Evolutionary conservation across 2,113 vertebrate species (phyloP), one percentile per base, ranked within the genome.

Genomic region (Thalassoma bifasciatum): DNA sequence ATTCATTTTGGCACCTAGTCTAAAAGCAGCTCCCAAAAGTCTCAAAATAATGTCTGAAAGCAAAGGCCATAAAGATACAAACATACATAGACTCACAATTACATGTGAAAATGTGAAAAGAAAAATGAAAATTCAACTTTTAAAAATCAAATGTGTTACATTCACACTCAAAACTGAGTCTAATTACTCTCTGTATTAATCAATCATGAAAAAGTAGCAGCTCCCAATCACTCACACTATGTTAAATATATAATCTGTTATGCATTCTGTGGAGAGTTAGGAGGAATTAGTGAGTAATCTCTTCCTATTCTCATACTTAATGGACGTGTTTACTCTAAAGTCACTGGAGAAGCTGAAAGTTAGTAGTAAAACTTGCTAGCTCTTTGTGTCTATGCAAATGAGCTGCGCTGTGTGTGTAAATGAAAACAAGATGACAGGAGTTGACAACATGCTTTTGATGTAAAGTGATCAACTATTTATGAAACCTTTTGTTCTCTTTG

Each of bases 311-410:
- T 59, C 22, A 14, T 47, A 24, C n/a, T n/a, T n/a, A 22, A 50
- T 38, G 50, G 65, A 50, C 44, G 51, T 36, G 24, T 54, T 68
- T 34, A 38, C 16, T 4, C 53, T n/a, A 56, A 26, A 40, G 49
- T 37, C 13, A 8, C 23, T 36, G 36, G 8, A 16, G 10, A 66
- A 37, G 26, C 19, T 16, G 23, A 46, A 69, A 61, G 23, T 8
- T 3, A 77, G 37, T 7, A 12, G 66, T 14, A 21, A 40, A 44
- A 58, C 61, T 22, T 37, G 2, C 6, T 24, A 1, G 36, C 38
- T 44, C 49, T 59, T 56, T 50, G 36, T 66, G 57, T 44, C 44
- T 23, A 62, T 71, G 50, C 42, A 71, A 83, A 71, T 58, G 7
- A 50, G 49, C 13, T 4, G 21, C 14, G 21, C 63, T 10, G 34